Evolutionary conservation across 2,797 vertebrate species (phyloP).

Genomic region (Gymnodraco acuticeps): DNA sequence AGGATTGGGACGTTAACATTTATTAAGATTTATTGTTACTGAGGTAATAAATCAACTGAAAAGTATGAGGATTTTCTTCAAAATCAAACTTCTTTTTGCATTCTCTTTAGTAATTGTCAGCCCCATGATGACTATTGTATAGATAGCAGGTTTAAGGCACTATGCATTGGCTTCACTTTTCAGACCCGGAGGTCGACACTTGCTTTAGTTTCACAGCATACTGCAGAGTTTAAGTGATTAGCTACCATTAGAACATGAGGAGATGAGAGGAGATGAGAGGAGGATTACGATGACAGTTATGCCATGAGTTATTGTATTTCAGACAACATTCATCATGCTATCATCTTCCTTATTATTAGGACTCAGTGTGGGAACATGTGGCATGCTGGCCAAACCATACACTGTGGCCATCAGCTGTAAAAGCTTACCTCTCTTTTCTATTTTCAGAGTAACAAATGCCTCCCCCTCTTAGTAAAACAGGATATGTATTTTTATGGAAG

Average conservation of each 20-base stretch:
- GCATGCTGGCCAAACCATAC: constrained; percentile 17
- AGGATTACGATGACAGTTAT: constrained; percentile 34
- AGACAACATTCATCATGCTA: constrained; percentile 57
- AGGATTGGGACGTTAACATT: no score
- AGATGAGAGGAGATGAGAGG: constrained; percentile 21
- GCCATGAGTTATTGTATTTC: constrained; percentile 50
- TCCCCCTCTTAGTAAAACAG: constrained; percentile 23
- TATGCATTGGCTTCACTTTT: no score
- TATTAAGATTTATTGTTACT: no score
- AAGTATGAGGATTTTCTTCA: no score
- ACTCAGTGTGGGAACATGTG: constrained; percentile 27
- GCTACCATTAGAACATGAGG: constrained; percentile 34
- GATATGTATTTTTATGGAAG: constrained; percentile 8
- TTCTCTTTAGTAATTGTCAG: no score
- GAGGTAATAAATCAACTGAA: no score
- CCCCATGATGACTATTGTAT: no score
- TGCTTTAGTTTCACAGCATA: constrained; percentile 28
- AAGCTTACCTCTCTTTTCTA: constrained; percentile 33
- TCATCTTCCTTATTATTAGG: constrained; percentile 50
- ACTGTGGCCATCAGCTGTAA: constrained; percentile 13
- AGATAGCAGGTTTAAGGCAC: no score
- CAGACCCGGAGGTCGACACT: no score
- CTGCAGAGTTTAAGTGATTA: constrained; percentile 57
- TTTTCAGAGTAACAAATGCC: constrained; percentile 47
- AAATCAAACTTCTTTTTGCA: no score